Base-by-base conservation (phyloP, 2,113 vertebrate species). In the Acrocephalus kingi region DNA sequence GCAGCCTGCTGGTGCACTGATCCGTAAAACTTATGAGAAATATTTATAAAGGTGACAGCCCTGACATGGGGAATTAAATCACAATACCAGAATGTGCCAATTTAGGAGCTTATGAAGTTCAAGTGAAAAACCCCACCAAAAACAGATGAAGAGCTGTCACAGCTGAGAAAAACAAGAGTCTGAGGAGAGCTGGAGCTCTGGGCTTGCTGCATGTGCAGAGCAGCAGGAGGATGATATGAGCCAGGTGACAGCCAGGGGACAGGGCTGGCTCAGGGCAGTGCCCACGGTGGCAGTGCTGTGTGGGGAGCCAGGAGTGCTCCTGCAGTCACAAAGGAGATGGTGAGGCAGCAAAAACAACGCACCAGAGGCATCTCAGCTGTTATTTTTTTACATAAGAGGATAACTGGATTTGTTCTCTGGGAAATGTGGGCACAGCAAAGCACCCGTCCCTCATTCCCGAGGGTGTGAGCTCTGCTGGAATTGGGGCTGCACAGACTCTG, bases 401-500 rank as follows among this genome's bases (percentile, higher is more conserved):
- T 2, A 6, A 1, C 10, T 3, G 13, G 35, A 4, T 67, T 39
- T 25, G 11, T 21, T 24, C 6, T 2, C 19, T 15, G 27, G 48
- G 67, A 19, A 13, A 45, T 30, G 3, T 1, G 23, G 7, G 37
- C 55, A 13, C 15, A 46, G 66, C 33, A 4, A 17, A 52, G 43
- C 1, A 0, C 13, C 63, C 1, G 0, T 4, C 30, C 27, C 4
- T 0, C 4, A 0, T 3, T 4, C 10, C 0, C 0, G 6, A 3
- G 31, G 18, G 8, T 16, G 51, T 2, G 23, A 4, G 46, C 46
- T 61, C 37, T 61, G 24, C 45, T 17, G 3, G 16, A 28, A 1
- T 3, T 18, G 45, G 45, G 45, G 4, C 17, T 4, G n/a, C 58
- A 10, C 75, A 56, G 17, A 28, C 35, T 4, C 52, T 55, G 80